Evolutionary conservation across 2,797 vertebrate species (phyloP).

Genomic region (Sebastes kiyomatsui): DNA sequence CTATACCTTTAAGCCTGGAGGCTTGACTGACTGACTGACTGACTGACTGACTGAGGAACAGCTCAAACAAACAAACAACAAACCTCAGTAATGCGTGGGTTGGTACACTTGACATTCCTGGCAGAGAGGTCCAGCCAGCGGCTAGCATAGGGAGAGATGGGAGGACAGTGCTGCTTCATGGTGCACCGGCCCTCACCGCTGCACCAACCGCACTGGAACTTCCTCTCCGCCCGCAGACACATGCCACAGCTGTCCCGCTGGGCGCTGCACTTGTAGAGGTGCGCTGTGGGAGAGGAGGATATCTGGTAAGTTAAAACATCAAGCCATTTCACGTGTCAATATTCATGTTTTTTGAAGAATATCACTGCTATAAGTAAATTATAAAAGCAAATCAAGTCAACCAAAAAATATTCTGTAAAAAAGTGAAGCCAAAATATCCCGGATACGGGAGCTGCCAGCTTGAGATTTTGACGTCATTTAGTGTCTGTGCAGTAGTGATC

Average conservation of each 20-base stretch:
- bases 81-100: slow-evolving; percentile 95
- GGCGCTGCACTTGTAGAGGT: slow-evolving; percentile 95
- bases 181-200: slow-evolving; percentile 88
- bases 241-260: slow-evolving; percentile 96
- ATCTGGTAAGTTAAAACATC: background rate
- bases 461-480: too few species aligned
- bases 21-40: background rate
- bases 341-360: background rate
- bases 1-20: background rate
- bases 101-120: slow-evolving; percentile 92
- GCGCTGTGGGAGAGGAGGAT: slow-evolving; percentile 80
- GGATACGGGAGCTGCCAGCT: too few species aligned
- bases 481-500: too few species aligned
- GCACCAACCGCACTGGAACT: slow-evolving; percentile 96
- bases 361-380: background rate
- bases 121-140: slow-evolving; percentile 92
- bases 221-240: slow-evolving; percentile 92
- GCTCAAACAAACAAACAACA: slow-evolving; percentile 28
- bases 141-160: slow-evolving; percentile 70
- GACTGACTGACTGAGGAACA: background rate
- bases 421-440: too few species aligned
- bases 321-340: background rate
- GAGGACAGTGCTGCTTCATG: slow-evolving; percentile 88
- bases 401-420: too few species aligned
- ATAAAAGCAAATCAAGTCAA: background rate